Evolutionary conservation across 2,113 vertebrate species (phyloP), one percentile per base, ranked within the genome.

Genomic region (Phycodurus eques): DNA sequence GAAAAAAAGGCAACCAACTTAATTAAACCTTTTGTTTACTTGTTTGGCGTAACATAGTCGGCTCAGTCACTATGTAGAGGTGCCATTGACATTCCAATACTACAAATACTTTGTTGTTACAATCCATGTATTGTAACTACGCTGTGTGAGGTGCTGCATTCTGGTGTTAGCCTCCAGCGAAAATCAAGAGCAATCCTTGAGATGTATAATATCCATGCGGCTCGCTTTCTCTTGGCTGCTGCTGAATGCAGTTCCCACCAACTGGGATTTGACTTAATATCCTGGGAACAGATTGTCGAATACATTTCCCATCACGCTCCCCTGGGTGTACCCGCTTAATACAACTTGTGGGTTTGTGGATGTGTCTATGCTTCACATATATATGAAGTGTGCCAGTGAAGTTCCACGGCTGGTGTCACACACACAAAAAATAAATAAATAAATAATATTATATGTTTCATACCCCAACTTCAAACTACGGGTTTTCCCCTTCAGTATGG

Each of bases 101-200:
- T 57, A 39, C 60, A 68, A 35, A 11, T 71, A 15, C 47, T 59
- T 64, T 54, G 63, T 69, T 35, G 12, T 67, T 67, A 53, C 65
- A 19, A 33, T 59, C 39, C 60, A 56, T 65, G 54, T 76, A 71
- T 73, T 76, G 33, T n/a, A 68, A 77, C 15, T 66, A 27, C 33
- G 2, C 59, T 51, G 69, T 71, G 67, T 72, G 81, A 65, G 70
- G 65, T 78, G 70, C 69, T 62, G 66, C 57, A 73, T 57, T 46
- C 73, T 22, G 19, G 2, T 4, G 43, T 20, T 64, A 35, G 14
- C 71, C 76, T 82, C 53, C 54, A 62, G 78, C 79, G 86, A 78
- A 75, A 81, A 80, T 85, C 73, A 72, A 75, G 74, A 75, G 71
- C 72, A 79, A 74, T 84, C 79, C 86, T 89, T 86, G 74, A 87